A percentile compares a stretch with the other conserved stretches of the same genome.
These are phyloP conservation scores for Aspidapion aeneum DNA, from an alignment of 2,888 invertebrate genomes.

Conservation along the genomic window DNA sequence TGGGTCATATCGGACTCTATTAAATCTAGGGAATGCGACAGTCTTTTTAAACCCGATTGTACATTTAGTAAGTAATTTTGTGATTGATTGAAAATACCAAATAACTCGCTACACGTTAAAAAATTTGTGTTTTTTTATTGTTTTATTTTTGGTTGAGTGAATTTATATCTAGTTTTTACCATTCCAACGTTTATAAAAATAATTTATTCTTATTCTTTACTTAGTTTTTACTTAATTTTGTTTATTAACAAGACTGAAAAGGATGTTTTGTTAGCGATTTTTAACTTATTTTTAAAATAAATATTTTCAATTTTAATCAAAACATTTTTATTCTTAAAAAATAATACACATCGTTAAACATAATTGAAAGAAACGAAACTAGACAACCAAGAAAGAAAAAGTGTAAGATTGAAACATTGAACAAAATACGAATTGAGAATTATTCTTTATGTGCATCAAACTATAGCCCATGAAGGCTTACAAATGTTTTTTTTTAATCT, in stretches of 20 bases:
- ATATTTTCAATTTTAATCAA: constrained; percentile 5
- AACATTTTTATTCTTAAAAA: background rate
- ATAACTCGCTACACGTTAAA: background rate
- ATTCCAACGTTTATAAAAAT: background rate
- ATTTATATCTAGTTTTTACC: constrained; percentile 1
- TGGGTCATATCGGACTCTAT: too few species aligned
- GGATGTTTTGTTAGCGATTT: constrained; percentile 9
- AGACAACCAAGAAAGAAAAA: too few species aligned
- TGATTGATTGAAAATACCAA: background rate
- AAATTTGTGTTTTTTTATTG: background rate
- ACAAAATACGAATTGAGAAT: too few species aligned
- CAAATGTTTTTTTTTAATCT: too few species aligned
- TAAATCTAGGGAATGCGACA: too few species aligned
- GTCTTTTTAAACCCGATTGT: too few species aligned
- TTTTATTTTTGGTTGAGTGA: background rate
- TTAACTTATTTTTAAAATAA: constrained; percentile 19
- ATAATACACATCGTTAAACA: too few species aligned
- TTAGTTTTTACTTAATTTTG: constrained; percentile 11
- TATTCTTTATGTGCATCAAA: too few species aligned
- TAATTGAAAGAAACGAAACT: too few species aligned
- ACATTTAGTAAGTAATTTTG: too few species aligned
- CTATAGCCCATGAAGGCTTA: too few species aligned
- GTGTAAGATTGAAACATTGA: too few species aligned
- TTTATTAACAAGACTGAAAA: constrained; percentile 28
- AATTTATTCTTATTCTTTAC: constrained; percentile 1